Evolutionary conservation across 2,797 vertebrate species (phyloP).

Genomic region (Sparidentex hasta): DNA sequence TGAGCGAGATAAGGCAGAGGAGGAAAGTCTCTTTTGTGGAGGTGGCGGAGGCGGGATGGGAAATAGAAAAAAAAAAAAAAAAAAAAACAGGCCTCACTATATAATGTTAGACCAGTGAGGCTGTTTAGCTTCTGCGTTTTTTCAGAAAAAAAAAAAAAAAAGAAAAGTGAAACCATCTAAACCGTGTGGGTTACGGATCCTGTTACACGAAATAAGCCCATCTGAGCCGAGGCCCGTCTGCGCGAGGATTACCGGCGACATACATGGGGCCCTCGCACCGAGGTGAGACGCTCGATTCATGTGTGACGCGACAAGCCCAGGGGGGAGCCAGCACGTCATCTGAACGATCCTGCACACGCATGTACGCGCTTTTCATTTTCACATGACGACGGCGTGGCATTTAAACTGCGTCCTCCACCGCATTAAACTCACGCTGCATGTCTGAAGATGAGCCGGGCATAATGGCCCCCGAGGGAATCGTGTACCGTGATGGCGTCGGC

Average conservation of each 20-base stretch:
- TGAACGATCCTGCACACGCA: constrained; percentile 3
- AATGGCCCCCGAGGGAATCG: constrained; percentile 50
- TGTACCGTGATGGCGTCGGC: constrained; percentile 33
- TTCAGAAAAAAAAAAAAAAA: background rate
- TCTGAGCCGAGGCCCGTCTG: background rate
- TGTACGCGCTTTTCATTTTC: too few species aligned
- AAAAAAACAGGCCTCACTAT: constrained; percentile 20
- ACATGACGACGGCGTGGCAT: constrained; percentile 21
- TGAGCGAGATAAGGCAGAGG: constrained; percentile 50
- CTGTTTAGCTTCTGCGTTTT: background rate
- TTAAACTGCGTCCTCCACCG: constrained; percentile 62
- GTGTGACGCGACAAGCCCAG: background rate
- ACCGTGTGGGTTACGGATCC: background rate
- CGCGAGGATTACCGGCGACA: background rate
- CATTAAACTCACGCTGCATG: constrained; percentile 49
- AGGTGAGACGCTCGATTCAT: constrained; percentile 24
- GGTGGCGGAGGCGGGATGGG: constrained; percentile 33
- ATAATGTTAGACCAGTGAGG: background rate
- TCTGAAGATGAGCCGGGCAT: constrained; percentile 62
- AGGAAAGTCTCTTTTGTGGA: constrained; percentile 28
- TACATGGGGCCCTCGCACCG: background rate
- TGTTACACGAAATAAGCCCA: background rate
- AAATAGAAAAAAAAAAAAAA: constrained; percentile 27
- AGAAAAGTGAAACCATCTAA: constrained; percentile 12
- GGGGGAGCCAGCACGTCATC: constrained; percentile 10